A percentile compares a stretch with the other conserved stretches of the same genome.
Conservation (phyloP, 2,113 vertebrate species). For the Caloenas nicobarica region DNA sequence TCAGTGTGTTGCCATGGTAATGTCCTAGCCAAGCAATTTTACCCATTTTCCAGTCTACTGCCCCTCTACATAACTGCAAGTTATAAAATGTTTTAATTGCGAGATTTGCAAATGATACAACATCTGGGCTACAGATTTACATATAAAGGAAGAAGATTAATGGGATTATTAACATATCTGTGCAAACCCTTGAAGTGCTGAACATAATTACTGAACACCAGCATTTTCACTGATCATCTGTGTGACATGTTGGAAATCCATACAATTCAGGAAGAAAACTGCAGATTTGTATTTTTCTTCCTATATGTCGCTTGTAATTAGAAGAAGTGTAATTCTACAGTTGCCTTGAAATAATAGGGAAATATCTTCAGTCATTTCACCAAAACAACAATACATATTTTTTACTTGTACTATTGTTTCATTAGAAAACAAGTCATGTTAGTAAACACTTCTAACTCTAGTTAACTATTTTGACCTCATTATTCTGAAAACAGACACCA, state of each 20-base stretch:
- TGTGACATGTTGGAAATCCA: background rate
- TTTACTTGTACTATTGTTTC: background rate
- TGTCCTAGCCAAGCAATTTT: conserved; percentile 80
- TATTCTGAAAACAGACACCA: background rate
- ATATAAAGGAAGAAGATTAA: conserved; percentile 85
- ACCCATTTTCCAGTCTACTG: conserved; percentile 83
- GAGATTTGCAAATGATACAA: conserved; percentile 85
- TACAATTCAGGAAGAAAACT: background rate
- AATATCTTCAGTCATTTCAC: background rate
- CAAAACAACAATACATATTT: background rate
- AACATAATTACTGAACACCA: conserved; percentile 75
- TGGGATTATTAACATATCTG: conserved; percentile 82
- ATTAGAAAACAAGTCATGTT: background rate
- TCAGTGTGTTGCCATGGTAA: conserved; percentile 81
- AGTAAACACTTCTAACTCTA: background rate
- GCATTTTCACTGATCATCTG: conserved; percentile 45
- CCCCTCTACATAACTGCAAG: conserved; percentile 74
- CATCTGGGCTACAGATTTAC: conserved; percentile 82
- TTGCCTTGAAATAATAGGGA: background rate
- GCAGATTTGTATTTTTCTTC: conserved; percentile 13
- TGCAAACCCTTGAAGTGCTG: conserved; percentile 74
- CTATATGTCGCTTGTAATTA: background rate
- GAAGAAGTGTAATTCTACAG: background rate
- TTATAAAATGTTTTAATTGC: conserved; percentile 83
- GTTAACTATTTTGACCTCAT: background rate